Base-by-base conservation (phyloP, 2,797 vertebrate species). In the Naso thynnoides region DNA sequence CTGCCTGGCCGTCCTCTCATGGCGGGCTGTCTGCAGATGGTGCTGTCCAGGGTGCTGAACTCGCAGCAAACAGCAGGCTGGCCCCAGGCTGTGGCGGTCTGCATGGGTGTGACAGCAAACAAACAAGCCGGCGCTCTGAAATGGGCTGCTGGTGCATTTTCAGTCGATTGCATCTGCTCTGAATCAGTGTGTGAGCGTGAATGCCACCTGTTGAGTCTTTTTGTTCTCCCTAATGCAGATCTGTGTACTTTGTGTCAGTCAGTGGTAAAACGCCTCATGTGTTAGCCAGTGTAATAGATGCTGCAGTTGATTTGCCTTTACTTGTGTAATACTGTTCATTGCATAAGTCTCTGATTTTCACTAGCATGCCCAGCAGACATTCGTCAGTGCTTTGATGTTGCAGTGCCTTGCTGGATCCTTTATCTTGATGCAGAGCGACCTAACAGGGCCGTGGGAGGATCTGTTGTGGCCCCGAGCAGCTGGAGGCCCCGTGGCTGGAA, bases 11-110 rank as follows among this genome's bases (percentile, higher is more conserved):
- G 5, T 2, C 18, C 3, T 15, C 4, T 56, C 15, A 6, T 1
- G 70, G 57, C 41, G 6, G 27, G n/a, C 29, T 63, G 56, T 48
- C 29, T 60, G 48, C 66, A 58, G 57, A 41, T 36, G 79, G 78
- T 67, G 49, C 91, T 94, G 73, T 93, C 92, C 90, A 76, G 45
- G 86, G 90, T 91, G 73, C 91, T 91, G 91, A 93, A 85, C 58
- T 72, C 62, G 45, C 69, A 49, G 61, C 72, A 48, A 47, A 36
- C 69, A 66, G 50, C 48, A 36, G 63, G 19, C 61, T 71, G 70
- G 76, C 76, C 54, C 71, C 39, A 49, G 67, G 67, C 70, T 3
- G 47, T 44, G 33, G 66, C 60, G 56, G 2, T 50, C 66, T 74
- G 68, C 68, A 81, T 81, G 86, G 82, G 88, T 75, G 84, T 91